A percentile compares a stretch with the other conserved stretches of the same genome.
Evolutionary conservation across 2,113 vertebrate genomes (phyloP).

Genomic region (Chunga burmeisteri): DNA sequence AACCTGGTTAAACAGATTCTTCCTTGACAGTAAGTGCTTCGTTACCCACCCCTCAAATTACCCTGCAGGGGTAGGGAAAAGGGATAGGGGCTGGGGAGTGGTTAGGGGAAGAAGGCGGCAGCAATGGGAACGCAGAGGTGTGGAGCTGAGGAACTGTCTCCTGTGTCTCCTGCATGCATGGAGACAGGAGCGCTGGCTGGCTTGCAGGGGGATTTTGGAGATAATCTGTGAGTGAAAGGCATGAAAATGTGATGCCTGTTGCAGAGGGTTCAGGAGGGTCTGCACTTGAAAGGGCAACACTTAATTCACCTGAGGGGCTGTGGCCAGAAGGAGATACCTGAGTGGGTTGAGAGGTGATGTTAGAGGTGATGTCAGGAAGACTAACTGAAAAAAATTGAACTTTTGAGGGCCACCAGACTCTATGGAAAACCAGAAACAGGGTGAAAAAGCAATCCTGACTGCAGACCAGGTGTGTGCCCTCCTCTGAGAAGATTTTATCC

Average conservation of each 20-base stretch:
- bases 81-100: not conserved
- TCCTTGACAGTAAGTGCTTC: not conserved
- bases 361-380: not conserved
- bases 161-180: not conserved
- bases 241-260: rapidly evolving
- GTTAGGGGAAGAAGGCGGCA: not conserved
- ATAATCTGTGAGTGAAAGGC: not conserved
- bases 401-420: not conserved
- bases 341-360: not conserved
- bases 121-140: not conserved
- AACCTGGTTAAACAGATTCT: not conserved
- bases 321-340: not conserved
- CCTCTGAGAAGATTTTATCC: not conserved
- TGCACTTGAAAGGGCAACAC: not conserved
- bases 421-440: not conserved
- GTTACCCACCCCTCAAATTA: not conserved
- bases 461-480: not conserved
- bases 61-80: not conserved
- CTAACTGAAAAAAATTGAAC: not conserved
- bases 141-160: not conserved
- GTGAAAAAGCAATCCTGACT: not conserved
- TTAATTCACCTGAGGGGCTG: not conserved
- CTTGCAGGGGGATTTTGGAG: not conserved
- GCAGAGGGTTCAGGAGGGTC: not conserved
- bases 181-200: not conserved